Conservation (phyloP, 2,888 invertebrate species). For the Calliscelio sp. region DNA sequence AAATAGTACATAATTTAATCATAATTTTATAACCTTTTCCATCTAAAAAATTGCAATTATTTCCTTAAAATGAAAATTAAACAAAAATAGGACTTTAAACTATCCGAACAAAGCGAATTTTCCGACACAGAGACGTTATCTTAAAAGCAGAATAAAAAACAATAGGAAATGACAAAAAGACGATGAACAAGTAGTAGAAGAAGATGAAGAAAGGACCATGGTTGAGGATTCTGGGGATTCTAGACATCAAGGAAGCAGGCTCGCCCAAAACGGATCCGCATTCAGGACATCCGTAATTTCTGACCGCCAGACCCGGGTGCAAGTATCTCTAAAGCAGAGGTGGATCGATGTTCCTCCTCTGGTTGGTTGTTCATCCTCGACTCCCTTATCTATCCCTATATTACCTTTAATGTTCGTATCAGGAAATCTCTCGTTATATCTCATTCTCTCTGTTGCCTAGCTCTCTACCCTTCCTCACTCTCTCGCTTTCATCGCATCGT, state of each 20-base stretch:
- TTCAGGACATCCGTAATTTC: slow-evolving; percentile 1
- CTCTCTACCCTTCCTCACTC: slow-evolving; percentile 57
- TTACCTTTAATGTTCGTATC: slow-evolving; percentile 45
- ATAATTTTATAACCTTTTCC: too few relatives aligned
- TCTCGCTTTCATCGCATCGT: slow-evolving; percentile 38
- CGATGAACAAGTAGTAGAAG: too few relatives aligned
- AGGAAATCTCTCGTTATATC: slow-evolving; percentile 44
- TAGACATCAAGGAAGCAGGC: neutral
- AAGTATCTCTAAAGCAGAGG: neutral
- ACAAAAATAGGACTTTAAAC: too few relatives aligned
- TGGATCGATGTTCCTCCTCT: slow-evolving; percentile 18
- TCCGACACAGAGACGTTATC: too few relatives aligned
- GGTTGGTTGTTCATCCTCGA: slow-evolving; percentile 9
- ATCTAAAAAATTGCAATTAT: too few relatives aligned
- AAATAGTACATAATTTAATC: too few relatives aligned
- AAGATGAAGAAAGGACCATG: too few relatives aligned
- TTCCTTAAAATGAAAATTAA: too few relatives aligned
- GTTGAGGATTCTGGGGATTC: too few relatives aligned
- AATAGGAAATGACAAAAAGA: too few relatives aligned
- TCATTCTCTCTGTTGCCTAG: slow-evolving; percentile 33
- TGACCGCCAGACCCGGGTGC: slow-evolving; percentile 3
- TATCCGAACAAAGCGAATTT: too few relatives aligned
- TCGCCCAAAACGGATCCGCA: neutral
- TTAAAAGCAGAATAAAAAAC: too few relatives aligned
- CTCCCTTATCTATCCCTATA: slow-evolving; percentile 33